Conservation (phyloP, 2,888 invertebrate species). For the Limulus polyphemus region DNA sequence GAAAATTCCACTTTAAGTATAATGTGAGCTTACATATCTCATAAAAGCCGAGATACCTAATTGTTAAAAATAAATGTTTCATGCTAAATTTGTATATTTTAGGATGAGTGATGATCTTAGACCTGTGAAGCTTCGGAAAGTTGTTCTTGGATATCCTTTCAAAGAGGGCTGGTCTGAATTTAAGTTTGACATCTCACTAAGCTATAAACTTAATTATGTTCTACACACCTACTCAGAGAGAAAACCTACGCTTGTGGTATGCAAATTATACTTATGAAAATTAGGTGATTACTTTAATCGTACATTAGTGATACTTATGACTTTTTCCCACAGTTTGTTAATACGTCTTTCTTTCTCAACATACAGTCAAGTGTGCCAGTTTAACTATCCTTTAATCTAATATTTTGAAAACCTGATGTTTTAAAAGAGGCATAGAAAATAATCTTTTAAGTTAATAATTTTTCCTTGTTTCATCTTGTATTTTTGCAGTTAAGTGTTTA, state of each 20-base stretch:
- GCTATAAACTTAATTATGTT: conserved; percentile 55
- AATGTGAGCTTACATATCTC: no score
- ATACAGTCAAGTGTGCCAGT: background rate
- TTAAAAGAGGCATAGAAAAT: no score
- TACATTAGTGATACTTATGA: background rate
- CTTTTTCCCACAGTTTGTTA: no score
- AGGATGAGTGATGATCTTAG: conserved; percentile 58
- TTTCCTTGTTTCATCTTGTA: no score
- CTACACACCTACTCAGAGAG: conserved; percentile 56
- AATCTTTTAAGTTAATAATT: no score
- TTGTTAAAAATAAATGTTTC: no score
- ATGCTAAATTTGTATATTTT: conserved; percentile 15
- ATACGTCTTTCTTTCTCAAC: background rate
- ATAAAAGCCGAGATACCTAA: no score
- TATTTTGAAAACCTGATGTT: background rate
- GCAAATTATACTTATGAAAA: background rate
- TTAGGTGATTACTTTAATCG: background rate
- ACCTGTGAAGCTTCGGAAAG: conserved; percentile 56
- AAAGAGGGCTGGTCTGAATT: conserved; percentile 48
- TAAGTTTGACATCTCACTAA: conserved; percentile 62
- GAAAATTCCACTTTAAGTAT: no score
- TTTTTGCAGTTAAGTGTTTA: no score
- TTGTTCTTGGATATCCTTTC: conserved; percentile 57
- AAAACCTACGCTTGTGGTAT: conserved; percentile 49
- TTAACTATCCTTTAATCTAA: conserved; percentile 37